A percentile compares a stretch with the other conserved stretches of the same genome.
Evolutionary conservation across 2,113 vertebrate species (phyloP).

Genomic region (Oryzias woworae): DNA sequence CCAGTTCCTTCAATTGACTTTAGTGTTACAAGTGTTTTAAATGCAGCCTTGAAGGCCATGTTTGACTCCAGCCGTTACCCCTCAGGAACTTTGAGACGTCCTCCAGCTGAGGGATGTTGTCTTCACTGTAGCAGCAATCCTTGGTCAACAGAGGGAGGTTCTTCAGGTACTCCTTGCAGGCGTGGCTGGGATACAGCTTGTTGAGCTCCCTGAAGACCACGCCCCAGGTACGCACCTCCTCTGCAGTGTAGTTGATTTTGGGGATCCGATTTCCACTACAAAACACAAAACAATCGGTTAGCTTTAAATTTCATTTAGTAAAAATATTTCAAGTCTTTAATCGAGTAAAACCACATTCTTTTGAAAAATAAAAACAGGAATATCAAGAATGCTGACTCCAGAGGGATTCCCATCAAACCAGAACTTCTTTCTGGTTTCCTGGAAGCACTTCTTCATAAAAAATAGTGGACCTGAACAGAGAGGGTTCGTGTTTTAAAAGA

Average conservation of each 20-base stretch:
- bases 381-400: too few relatives aligned
- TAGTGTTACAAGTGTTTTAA: too few relatives aligned
- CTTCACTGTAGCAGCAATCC: conserved; percentile 25
- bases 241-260: conserved; percentile 9
- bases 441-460: too few relatives aligned
- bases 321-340: too few relatives aligned
- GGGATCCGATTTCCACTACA: conserved; percentile 5
- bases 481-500: too few relatives aligned
- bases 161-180: conserved; percentile 32
- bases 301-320: neutral
- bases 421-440: too few relatives aligned
- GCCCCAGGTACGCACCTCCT: conserved; percentile 26
- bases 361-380: too few relatives aligned
- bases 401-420: too few relatives aligned
- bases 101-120: conserved; percentile 35
- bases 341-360: too few relatives aligned
- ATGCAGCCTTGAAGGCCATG: neutral
- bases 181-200: conserved; percentile 19
- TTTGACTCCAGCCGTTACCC: conserved; percentile 1
- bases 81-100: conserved; percentile 20
- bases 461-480: too few relatives aligned
- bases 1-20: too few relatives aligned
- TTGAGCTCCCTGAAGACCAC: conserved; percentile 26
- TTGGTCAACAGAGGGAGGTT: conserved; percentile 23
- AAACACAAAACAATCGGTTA: neutral